Evolutionary conservation across 1,140 invertebrate genomes (phyloP).

Genomic region (Mycetomoellerius zeteki): DNA sequence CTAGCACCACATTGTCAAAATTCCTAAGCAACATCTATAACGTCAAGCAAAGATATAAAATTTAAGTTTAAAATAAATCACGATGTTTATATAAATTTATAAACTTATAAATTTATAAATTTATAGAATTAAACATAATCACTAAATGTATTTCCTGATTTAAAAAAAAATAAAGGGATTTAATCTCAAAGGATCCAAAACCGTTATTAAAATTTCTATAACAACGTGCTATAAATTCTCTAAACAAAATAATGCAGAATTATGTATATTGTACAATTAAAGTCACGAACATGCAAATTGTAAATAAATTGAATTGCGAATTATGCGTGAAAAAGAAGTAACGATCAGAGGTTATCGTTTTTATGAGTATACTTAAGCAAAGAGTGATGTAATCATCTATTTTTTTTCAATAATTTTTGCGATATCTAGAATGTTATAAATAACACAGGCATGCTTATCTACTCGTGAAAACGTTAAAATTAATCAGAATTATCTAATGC

Average conservation of each 20-base stretch:
- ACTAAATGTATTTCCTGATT: not conserved
- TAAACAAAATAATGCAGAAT: not conserved
- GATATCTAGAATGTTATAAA: not conserved
- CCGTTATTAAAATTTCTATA: not conserved
- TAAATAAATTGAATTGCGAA: conserved; percentile 24
- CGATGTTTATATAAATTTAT: not conserved
- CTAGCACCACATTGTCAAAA: conserved; percentile 91
- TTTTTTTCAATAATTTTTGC: conserved; percentile 19
- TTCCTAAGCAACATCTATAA: conserved; percentile 84
- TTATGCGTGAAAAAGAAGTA: not conserved
- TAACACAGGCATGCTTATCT: conserved; percentile 18
- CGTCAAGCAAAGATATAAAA: conserved; percentile 71
- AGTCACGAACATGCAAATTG: conserved; percentile 11
- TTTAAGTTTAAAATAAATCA: conserved; percentile 27
- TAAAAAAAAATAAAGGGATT: conserved; percentile 5
- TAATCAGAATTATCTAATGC: conserved; percentile 23
- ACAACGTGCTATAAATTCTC: conserved; percentile 10
- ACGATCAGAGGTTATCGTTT: conserved; percentile 42
- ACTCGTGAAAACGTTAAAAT: not conserved
- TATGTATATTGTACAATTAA: conserved; percentile 23
- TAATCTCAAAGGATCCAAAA: not conserved
- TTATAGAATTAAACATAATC: conserved; percentile 12
- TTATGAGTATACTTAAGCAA: conserved; percentile 9
- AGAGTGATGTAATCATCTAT: conserved; percentile 23
- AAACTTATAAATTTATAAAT: conserved; percentile 26